Evolutionary conservation across 2,797 vertebrate genomes (phyloP), one percentile per base, ranked within the genome.

Genomic region (Phrynocephalus guinanensis): DNA sequence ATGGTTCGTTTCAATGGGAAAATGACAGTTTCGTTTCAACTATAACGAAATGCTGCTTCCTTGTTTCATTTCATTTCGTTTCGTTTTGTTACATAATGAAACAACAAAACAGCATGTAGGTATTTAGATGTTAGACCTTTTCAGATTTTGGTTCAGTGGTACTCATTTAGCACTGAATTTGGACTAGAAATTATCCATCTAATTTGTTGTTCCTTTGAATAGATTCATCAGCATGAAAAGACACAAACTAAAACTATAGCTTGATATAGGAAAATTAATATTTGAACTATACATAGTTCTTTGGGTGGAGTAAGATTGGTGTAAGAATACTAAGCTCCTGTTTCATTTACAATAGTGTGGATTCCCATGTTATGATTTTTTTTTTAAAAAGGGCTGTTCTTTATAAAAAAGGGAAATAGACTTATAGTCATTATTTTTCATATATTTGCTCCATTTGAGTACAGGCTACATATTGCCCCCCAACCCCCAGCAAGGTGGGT

Each of bases 201-300:
- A 88, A 85, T 88, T 80, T 84, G 77, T 80, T 73, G 84, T 44
- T 60, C 66, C 63, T 56, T 81, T 85, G 70, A 71, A 60, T 88
- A 7, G 56, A 22, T 85, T 85, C 24, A 50, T 63, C 71, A 60
- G 48, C 18, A 76, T 76, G 68, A 85, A 88, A 33, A 76, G 44
- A 76, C 48, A 80, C 79, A 88, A 84, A 84, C 52, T 73, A 84
- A 13, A 56, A 56, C n/a, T 63, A 71, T 48, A 79, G 84, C 87
- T 84, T 68, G 77, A 79, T n/a, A 72, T 68, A 84, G 50, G 79
- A 87, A 44, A 76, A 87, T 75, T 79, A 82, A 82, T 75, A 75
- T 28, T 56, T 87, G 48, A n/a, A 68, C 71, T 79, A 82, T 68
- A 87, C 82, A 63, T 28, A 73, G 24, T 79, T 88, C 68, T 84